Evolutionary conservation across 1,140 invertebrate genomes (phyloP), one percentile per base, ranked within the genome.

Genomic region (Nautilus pompilius): DNA sequence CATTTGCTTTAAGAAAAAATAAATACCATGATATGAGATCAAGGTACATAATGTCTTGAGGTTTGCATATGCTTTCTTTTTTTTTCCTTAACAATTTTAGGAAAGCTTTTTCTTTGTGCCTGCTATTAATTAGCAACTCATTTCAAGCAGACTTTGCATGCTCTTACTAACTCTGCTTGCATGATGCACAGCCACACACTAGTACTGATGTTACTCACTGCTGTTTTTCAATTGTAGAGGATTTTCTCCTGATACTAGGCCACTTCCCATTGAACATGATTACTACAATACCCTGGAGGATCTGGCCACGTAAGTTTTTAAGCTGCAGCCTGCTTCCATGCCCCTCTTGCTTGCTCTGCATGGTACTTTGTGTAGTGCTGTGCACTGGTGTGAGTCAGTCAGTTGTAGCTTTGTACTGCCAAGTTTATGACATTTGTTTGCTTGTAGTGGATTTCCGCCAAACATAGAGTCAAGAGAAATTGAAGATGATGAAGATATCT

Each of bases 401-500:
- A 26, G 33, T 20, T 58, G 20, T 58, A 36, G 28, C 5, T 58
- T 17, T 57, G 24, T 60, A 36, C 36, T 54, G 63, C 57, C n/a
- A n/a, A n/a, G n/a, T n/a, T n/a, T n/a, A n/a, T n/a, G n/a, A 53
- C 24, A 10, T 63, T 28, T 46, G n/a, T 62, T 33, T 56, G n/a
- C 22, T 79, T 79, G 36, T 72, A 84, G 83, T 62, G 83, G 82
- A 28, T 85, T 85, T 75, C 80, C 82, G n/a, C 74, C 78, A 28
- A 61, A 76, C 56, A 62, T 62, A 32, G 66, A 70, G 49, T 62
- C 65, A 65, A 60, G 28, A 58, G 65, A 77, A 54, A 74, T 73
- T 51, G 76, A 83, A n/a, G 80, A 85, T 59, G 84, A 85, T 34
- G 77, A 79, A 58, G 84, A 86, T 67, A 85, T 86, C 56, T 86